phyloP scores from a whole-genome alignment of 2,888 invertebrate genomes.

The Arenicola marina region DNA sequence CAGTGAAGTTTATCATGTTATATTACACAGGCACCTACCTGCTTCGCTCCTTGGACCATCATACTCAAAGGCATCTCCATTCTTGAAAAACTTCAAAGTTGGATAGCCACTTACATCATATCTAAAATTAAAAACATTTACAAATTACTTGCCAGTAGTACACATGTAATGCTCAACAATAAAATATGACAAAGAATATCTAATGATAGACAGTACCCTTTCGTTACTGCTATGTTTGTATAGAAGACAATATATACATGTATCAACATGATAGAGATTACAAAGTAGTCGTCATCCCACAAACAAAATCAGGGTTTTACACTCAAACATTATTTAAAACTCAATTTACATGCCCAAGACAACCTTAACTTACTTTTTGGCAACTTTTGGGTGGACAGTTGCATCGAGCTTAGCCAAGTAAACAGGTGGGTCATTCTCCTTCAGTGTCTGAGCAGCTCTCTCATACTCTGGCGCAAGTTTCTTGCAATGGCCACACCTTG shows the following conservation, averaged over 20 bases:
- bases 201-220: neutral
- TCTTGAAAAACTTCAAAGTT: constrained; percentile 62
- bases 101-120: constrained; percentile 65
- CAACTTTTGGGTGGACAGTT: constrained; percentile 63
- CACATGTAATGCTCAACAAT: neutral
- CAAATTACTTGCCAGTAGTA: neutral
- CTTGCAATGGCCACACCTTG: constrained; percentile 66
- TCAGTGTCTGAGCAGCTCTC: constrained; percentile 63
- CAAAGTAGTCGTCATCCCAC: too few relatives aligned
- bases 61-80: constrained; percentile 53
- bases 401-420: constrained; percentile 64
- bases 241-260: neutral
- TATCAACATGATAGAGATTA: too few relatives aligned
- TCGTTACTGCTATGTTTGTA: neutral
- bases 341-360: too few relatives aligned
- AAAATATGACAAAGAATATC: neutral
- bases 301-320: neutral
- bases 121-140: constrained; percentile 37
- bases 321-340: too few relatives aligned
- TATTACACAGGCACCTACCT: constrained; percentile 36
- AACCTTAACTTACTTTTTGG: constrained; percentile 47
- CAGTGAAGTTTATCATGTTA: too few relatives aligned
- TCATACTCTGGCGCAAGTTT: constrained; percentile 65
- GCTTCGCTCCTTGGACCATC: constrained; percentile 52
- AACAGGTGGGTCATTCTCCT: constrained; percentile 58